Evolutionary conservation across 2,797 vertebrate species (phyloP).

Genomic region (Muscicapa comitata): DNA sequence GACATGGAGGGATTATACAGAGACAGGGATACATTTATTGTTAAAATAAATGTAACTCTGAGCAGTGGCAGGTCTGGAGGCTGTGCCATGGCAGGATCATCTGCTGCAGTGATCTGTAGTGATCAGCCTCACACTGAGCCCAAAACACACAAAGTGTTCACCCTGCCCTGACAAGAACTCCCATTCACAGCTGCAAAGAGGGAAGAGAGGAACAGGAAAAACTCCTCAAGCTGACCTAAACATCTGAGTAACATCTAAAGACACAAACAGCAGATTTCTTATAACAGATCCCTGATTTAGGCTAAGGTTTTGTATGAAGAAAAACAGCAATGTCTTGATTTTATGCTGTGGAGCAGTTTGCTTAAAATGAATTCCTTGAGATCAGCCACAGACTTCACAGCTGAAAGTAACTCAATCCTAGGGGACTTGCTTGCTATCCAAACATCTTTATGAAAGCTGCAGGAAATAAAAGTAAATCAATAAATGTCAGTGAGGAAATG

Average conservation of each 20-base stretch:
- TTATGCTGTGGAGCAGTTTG: background rate
- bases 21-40: background rate
- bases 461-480: background rate
- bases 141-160: background rate
- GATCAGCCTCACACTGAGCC: background rate
- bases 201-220: background rate
- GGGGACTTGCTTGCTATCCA: background rate
- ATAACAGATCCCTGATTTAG: too few relatives aligned
- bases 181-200: background rate
- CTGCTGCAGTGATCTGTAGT: background rate
- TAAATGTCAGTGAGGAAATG: background rate
- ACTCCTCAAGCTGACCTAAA: background rate
- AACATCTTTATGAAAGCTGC: background rate
- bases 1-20: too few relatives aligned
- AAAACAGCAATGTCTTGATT: background rate
- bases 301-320: fast-evolving
- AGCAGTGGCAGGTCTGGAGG: background rate
- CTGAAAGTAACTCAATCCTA: background rate
- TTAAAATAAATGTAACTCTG: background rate
- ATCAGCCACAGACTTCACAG: background rate
- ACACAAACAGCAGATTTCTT: background rate
- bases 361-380: background rate
- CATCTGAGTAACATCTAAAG: fast-evolving
- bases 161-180: background rate
- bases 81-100: fast-evolving